Conservation (phyloP, 1,140 invertebrate species). For the Drosophila littoralis region DNA sequence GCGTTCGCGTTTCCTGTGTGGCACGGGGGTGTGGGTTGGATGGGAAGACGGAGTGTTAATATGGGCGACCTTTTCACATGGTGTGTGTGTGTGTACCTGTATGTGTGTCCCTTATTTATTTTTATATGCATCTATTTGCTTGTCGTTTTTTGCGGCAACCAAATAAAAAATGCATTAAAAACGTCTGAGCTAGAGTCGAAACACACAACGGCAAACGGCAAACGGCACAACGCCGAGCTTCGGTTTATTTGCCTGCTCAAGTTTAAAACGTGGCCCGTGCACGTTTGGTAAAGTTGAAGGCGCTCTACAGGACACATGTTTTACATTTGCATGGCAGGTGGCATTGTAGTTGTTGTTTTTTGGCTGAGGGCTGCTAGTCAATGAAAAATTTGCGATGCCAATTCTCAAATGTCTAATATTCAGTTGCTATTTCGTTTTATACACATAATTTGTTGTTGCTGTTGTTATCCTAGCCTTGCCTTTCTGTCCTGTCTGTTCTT, state of each 20-base stretch:
- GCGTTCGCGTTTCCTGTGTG: conserved; percentile 45
- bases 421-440: conserved; percentile 66
- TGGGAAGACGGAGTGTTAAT: conserved; percentile 59
- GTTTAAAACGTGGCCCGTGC: conserved; percentile 12
- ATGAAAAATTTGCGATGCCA: conserved; percentile 75
- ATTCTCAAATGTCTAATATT: conserved; percentile 82
- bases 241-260: conserved; percentile 50
- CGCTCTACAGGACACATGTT: conserved; percentile 30
- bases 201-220: conserved; percentile 1
- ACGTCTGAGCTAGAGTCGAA: conserved; percentile 66
- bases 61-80: conserved; percentile 53
- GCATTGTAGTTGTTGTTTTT: conserved; percentile 24
- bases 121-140: conserved; percentile 81
- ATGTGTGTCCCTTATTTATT: conserved; percentile 72
- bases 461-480: conserved; percentile 35
- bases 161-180: conserved; percentile 83
- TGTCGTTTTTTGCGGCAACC: conserved; percentile 66
- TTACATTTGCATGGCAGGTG: conserved; percentile 60
- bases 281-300: background rate
- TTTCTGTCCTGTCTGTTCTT: conserved; percentile 13
- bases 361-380: conserved; percentile 49
- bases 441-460: conserved; percentile 64
- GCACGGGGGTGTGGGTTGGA: background rate
- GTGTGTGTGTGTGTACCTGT: background rate
- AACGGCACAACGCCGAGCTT: conserved; percentile 55